phyloP scores from a whole-genome alignment of 2,797 vertebrate species.

The Lepilemur ruficaudatus region DNA sequence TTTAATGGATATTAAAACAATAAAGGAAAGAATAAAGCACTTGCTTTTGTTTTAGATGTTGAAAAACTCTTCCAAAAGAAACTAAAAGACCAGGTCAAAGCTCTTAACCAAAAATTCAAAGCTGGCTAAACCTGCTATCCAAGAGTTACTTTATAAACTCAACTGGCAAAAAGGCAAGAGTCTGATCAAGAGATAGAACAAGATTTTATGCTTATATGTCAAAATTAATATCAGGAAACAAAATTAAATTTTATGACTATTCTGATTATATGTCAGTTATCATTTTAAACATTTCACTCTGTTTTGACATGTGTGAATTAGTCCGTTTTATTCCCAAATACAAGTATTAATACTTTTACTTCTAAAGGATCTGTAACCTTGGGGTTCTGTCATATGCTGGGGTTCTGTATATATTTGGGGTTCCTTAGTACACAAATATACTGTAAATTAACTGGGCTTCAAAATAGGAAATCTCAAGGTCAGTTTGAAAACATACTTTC shows the following conservation, averaged over 20 bases:
- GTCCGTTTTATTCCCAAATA: neutral
- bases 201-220: neutral
- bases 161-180: neutral
- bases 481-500: neutral
- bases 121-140: neutral
- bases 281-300: neutral
- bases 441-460: slow-evolving; percentile 17
- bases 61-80: neutral
- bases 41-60: neutral
- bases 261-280: neutral
- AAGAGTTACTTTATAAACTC: neutral
- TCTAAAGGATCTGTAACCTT: neutral
- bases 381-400: neutral
- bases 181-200: neutral
- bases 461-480: neutral
- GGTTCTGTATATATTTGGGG: neutral
- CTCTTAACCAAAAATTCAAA: slow-evolving; percentile 16
- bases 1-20: slow-evolving; percentile 14
- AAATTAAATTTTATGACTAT: neutral
- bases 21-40: slow-evolving; percentile 28
- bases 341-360: neutral
- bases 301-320: neutral
- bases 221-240: neutral
- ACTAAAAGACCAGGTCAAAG: neutral
- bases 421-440: neutral